Base-by-base conservation (phyloP, 1,140 invertebrate species). In the Leucophenga varia region DNA sequence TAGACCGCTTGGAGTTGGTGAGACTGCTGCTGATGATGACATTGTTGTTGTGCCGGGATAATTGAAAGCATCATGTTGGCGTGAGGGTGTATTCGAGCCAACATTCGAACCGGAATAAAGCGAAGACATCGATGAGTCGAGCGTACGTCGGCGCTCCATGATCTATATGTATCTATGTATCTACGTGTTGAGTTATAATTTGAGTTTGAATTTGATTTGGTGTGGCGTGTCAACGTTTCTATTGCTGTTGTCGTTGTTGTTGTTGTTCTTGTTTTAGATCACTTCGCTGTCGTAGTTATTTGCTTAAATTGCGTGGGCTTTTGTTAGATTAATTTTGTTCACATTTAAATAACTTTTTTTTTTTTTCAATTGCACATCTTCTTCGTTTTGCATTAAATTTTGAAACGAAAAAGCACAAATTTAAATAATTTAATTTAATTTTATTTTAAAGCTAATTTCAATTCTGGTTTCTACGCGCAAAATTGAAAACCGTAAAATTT, bases 101-200 rank as follows among this genome's bases (percentile, higher is more conserved):
- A 53, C 25, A 53, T 60, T 65, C 43, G 69, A 63, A 54, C 54
- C 61, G 48, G 69, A 72, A 55, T 70, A 72, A n/a, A 72, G 57
- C 48, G 69, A 72, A 61, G 69, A 72, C 69, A 72, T 72, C 63
- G 69, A 72, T 61, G 69, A 72, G 59, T 72, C 69, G 57, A 72
- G 55, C 56, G 69, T 39, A 59, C 72, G 64, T 50, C 68, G 69
- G 50, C 52, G 64, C 53, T 68, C 64, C 64, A 68, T 68, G 45
- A 49, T 48, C 34, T 40, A 43, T 30, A 32, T 49, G 47, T 37
- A 16, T 37, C 13, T 37, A 12, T 34, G 32, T 34, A 14, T 34
- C 12, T 34, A 30, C 16, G 45, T 32, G 28, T 32, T 21, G 37
- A n/a, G n/a, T n/a, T n/a, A n/a, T 39, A 32, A 40, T 36, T 14